Evolutionary conservation across 2,888 invertebrate species (phyloP), one percentile per base, ranked within the genome.

Genomic region (Zeuzera pyrina): DNA sequence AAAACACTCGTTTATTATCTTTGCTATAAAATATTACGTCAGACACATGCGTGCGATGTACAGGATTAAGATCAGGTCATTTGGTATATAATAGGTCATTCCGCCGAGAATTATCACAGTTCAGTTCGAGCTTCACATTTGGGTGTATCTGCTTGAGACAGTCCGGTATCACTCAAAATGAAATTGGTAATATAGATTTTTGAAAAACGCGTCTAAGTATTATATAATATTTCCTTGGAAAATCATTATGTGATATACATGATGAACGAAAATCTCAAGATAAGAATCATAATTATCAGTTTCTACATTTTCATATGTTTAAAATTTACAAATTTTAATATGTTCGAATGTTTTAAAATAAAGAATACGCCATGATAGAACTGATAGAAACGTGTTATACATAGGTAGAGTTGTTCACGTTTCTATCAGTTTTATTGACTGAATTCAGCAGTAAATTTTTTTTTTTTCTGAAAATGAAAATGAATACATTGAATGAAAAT

Each of bases 1-100:
- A 47, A 51, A n/a, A n/a, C n/a, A n/a, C n/a, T n/a, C n/a, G n/a
- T n/a, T n/a, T n/a, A n/a, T n/a, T 56, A 52, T 57, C 41, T 51
- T 48, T 31, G 31, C 46, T 47, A 55, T 49, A 48, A 49, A 54
- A 34, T 39, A 47, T 73, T 57, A 74, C 73, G 74, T 74, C 74
- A 77, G 40, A 29, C 31, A 38, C 40, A 48, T 54, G 61, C 64
- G 62, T 65, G 62, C 53, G 61, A 52, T 57, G 47, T 47, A 51
- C 59, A 57, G 72, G 73, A 73, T 70, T 62, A 63, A 52, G 57
- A 59, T 59, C 57, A 54, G 44, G 43, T 51, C 47, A 51, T 44
- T 33, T 43, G 45, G 66, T 79, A 81, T 79, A 81, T 74, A 81
- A 71, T 67, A 54, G 69, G 67, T 66, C 64, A 66, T 45, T 49